These are phyloP conservation scores for Poecilus cupreus DNA, from an alignment of 2,888 invertebrate species.

Conservation along the genomic window DNA sequence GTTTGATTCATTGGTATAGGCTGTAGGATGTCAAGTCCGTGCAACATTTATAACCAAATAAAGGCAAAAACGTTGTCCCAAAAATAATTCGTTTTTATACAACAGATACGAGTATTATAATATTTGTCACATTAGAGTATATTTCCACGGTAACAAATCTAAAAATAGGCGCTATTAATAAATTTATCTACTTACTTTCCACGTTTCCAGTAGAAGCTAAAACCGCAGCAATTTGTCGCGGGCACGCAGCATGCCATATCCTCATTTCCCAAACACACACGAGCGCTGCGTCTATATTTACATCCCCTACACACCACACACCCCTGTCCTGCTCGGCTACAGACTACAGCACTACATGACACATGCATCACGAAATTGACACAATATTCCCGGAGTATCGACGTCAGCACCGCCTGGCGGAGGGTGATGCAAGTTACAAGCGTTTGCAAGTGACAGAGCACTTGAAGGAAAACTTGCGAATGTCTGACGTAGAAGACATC, in stretches of 20 bases:
- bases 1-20: too few relatives aligned
- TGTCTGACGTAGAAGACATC: neutral
- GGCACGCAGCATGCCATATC: neutral
- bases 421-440: slow-evolving; percentile 38
- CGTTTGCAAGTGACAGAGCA: slow-evolving; percentile 38
- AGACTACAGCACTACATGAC: neutral
- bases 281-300: neutral
- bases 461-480: neutral
- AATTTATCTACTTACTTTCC: neutral
- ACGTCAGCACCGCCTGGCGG: slow-evolving; percentile 3
- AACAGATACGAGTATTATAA: too few relatives aligned
- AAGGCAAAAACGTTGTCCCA: too few relatives aligned
- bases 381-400: slow-evolving; percentile 20
- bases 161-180: slow-evolving; percentile 6
- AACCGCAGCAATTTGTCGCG: slow-evolving; percentile 5
- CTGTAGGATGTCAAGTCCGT: too few relatives aligned
- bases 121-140: neutral
- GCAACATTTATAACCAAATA: too few relatives aligned
- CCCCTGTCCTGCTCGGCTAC: too few relatives aligned
- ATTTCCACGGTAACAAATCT: neutral
- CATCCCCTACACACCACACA: neutral
- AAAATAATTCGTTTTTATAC: too few relatives aligned
- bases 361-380: slow-evolving; percentile 18
- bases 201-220: neutral
- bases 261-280: slow-evolving; percentile 17